Conservation (phyloP, 1,140 invertebrate genomes). For the Galendromus occidentalis region DNA sequence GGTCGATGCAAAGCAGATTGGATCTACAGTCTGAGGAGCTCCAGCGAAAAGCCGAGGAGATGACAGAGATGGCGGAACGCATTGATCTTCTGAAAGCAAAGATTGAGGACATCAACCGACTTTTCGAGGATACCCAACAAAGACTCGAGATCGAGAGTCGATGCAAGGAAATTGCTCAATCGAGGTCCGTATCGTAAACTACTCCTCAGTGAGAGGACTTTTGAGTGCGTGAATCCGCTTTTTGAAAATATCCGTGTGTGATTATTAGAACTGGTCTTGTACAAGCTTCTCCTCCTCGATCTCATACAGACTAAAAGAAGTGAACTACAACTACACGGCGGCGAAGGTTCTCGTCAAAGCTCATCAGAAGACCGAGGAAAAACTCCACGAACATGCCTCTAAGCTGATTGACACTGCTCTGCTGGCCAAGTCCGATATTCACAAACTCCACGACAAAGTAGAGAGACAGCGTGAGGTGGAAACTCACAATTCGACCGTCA, state of each 20-base stretch:
- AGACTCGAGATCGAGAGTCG: background rate
- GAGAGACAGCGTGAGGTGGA: background rate
- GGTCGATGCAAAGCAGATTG: background rate
- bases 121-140: background rate
- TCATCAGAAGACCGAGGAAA: background rate
- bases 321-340: slow-evolving; percentile 4
- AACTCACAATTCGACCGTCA: background rate
- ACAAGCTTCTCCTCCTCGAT: background rate
- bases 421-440: background rate
- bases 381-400: background rate
- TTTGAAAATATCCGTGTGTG: background rate
- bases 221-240: background rate
- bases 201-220: background rate
- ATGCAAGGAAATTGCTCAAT: background rate
- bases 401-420: background rate
- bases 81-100: background rate
- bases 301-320: background rate
- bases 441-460: background rate
- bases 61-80: background rate
- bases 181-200: background rate
- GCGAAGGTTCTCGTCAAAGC: background rate
- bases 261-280: background rate
- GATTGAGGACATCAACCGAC: background rate
- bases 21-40: slow-evolving; percentile 5
- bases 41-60: background rate